These are phyloP conservation scores for Carassius carassius DNA, from an alignment of 2,113 vertebrate genomes.

Conservation along the genomic window DNA sequence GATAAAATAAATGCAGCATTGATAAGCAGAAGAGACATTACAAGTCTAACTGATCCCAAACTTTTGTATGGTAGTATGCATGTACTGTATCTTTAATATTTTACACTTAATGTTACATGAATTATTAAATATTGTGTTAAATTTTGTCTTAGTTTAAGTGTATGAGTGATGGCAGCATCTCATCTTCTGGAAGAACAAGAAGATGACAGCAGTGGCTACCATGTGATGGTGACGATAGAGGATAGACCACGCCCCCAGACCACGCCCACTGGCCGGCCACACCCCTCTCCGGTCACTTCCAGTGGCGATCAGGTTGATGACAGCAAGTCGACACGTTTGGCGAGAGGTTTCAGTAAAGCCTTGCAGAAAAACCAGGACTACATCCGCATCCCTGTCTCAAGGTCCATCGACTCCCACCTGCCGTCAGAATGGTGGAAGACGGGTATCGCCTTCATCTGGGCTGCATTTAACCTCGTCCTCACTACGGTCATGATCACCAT, in stretches of 20 bases:
- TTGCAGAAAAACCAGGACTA: slow-evolving; percentile 82
- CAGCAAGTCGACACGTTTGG: neutral
- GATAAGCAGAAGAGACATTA: too few species aligned
- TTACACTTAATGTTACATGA: neutral
- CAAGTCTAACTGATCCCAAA: too few species aligned
- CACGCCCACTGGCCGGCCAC: slow-evolving; percentile 44
- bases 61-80: too few species aligned
- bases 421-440: slow-evolving; percentile 90
- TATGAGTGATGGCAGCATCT: neutral
- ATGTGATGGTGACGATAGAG: slow-evolving; percentile 30
- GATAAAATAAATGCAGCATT: too few species aligned
- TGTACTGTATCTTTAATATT: too few species aligned
- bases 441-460: slow-evolving; percentile 81
- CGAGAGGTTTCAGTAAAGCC: slow-evolving; percentile 64
- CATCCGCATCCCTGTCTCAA: slow-evolving; percentile 79
- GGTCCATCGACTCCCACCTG: slow-evolving; percentile 72
- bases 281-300: neutral
- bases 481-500: slow-evolving; percentile 87
- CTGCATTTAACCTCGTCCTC: slow-evolving; percentile 79
- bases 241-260: slow-evolving; percentile 43
- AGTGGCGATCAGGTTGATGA: slow-evolving; percentile 2
- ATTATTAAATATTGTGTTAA: neutral
- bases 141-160: neutral
- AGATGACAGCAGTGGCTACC: slow-evolving; percentile 59
- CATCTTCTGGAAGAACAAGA: neutral